These are phyloP conservation scores for Lydus trimaculatus DNA, from an alignment of 2,888 invertebrate genomes.

Conservation along the genomic window DNA sequence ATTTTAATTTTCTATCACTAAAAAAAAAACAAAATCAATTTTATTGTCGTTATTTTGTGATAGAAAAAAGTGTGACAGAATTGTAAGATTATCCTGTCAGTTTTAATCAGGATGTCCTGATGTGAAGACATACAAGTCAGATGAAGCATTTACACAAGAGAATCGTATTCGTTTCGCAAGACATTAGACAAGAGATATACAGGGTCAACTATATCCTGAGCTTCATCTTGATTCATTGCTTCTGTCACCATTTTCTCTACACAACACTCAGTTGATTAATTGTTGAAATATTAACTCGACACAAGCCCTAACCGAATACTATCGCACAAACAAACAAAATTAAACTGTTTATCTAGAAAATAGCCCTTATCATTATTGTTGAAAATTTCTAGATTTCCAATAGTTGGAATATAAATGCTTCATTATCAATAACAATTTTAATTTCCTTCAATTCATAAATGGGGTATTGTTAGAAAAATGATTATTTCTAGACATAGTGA, in stretches of 20 bases:
- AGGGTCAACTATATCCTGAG: conserved; percentile 27
- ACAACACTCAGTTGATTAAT: conserved; percentile 29
- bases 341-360: background rate
- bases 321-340: background rate
- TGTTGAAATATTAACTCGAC: conserved; percentile 35
- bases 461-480: no score
- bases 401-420: background rate
- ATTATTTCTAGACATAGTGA: no score
- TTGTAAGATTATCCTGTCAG: conserved; percentile 36
- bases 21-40: no score
- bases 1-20: background rate
- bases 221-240: conserved; percentile 31
- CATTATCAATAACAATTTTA: background rate
- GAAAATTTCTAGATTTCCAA: background rate
- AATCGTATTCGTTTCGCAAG: conserved; percentile 31
- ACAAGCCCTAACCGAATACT: conserved; percentile 13
- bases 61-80: conserved; percentile 30
- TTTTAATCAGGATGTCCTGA: conserved; percentile 40
- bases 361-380: background rate
- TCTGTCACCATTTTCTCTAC: conserved; percentile 32
- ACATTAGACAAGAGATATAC: conserved; percentile 29
- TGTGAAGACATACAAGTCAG: conserved; percentile 37
- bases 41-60: conserved; percentile 14
- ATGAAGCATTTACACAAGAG: conserved; percentile 36
- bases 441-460: background rate